Evolutionary conservation across 2,113 vertebrate species (phyloP).

Genomic region (Cavia porcellus): DNA sequence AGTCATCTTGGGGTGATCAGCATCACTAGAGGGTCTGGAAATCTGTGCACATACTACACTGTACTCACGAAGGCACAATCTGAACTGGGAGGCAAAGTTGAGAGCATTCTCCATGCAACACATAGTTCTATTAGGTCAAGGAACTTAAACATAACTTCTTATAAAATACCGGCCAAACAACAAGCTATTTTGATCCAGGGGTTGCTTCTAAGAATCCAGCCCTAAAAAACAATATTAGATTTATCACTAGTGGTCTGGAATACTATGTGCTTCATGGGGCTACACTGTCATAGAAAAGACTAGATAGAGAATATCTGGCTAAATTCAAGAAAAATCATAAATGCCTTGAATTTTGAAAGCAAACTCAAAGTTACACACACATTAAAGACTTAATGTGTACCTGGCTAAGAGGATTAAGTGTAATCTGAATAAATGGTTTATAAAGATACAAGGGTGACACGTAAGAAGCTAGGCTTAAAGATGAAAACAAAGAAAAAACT

Average conservation of each 20-base stretch:
- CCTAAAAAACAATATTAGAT: background rate
- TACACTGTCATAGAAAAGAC: background rate
- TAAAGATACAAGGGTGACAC: background rate
- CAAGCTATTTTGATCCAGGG: background rate
- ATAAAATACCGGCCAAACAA: slow-evolving; percentile 3
- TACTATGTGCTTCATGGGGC: background rate
- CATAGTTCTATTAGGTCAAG: background rate
- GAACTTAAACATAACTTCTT: background rate
- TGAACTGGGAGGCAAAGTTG: background rate
- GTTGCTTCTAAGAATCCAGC: background rate
- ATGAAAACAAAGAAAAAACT: background rate
- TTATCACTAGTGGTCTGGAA: background rate
- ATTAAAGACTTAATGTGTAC: background rate
- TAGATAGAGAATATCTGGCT: background rate
- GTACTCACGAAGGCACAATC: background rate
- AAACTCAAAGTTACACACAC: slow-evolving; percentile 28
- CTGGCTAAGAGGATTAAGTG: background rate
- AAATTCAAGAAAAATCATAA: slow-evolving; percentile 26
- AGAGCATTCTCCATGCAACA: slow-evolving; percentile 16
- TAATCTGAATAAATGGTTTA: background rate
- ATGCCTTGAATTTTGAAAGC: slow-evolving; percentile 29
- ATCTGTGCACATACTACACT: background rate
- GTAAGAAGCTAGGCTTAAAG: background rate
- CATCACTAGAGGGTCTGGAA: background rate
- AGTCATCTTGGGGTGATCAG: background rate